Evolutionary conservation across 2,888 invertebrate species (phyloP).

Genomic region (Lithophane ornitopus): DNA sequence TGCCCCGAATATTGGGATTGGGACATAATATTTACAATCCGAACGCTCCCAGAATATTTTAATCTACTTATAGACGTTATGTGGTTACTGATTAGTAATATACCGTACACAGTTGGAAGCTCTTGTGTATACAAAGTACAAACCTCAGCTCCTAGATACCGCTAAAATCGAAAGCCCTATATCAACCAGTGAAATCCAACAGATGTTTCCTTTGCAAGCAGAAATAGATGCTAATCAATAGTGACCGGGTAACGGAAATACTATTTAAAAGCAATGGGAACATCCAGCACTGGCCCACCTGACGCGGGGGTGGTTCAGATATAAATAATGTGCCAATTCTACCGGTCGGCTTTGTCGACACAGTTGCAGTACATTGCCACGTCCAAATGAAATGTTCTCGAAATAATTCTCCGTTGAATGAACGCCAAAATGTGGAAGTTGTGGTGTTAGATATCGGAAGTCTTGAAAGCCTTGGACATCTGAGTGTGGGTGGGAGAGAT

Average conservation of each 20-base stretch:
- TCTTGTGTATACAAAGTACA: constrained; percentile 8
- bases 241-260: constrained; percentile 64
- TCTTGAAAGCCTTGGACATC: constrained; percentile 38
- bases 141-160: constrained; percentile 8
- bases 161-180: constrained; percentile 39
- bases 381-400: constrained; percentile 64
- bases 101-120: constrained; percentile 5
- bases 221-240: constrained; percentile 66
- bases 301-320: constrained; percentile 75
- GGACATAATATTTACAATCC: constrained; percentile 46
- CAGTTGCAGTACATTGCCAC: constrained; percentile 78
- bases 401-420: constrained; percentile 67
- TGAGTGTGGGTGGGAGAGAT: constrained; percentile 18
- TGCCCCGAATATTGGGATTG: constrained; percentile 40
- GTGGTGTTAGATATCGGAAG: constrained; percentile 68
- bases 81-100: constrained; percentile 43
- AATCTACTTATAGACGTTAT: constrained; percentile 50
- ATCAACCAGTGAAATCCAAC: constrained; percentile 35
- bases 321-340: constrained; percentile 84
- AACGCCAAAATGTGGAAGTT: constrained; percentile 55
- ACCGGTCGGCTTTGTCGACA: constrained; percentile 77
- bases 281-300: constrained; percentile 71
- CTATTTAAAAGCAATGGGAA: constrained; percentile 68
- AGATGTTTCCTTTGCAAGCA: constrained; percentile 50
- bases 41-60: constrained; percentile 58